Conservation (phyloP, 1,140 invertebrate genomes). For the Plectus sambesii region DNA sequence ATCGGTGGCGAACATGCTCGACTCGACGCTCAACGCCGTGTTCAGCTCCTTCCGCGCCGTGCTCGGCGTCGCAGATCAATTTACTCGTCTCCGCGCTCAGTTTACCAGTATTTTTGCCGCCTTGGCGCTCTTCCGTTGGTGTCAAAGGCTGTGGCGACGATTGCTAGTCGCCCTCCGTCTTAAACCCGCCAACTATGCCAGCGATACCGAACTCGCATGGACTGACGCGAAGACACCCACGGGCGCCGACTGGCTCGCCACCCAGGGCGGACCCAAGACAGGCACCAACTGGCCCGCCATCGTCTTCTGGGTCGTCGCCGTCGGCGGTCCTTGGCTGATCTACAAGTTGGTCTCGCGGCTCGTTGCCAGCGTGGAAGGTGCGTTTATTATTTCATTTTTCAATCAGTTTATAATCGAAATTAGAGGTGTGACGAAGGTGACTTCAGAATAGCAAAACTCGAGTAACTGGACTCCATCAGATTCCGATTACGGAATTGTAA, state of each 20-base stretch:
- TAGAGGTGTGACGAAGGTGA: too few species aligned
- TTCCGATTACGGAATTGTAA: too few species aligned
- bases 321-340: conserved; percentile 79
- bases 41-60: conserved; percentile 87
- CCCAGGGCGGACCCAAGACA: conserved; percentile 13
- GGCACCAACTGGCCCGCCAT: conserved; percentile 54
- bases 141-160: conserved; percentile 27
- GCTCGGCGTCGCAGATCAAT: conserved; percentile 83
- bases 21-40: conserved; percentile 85
- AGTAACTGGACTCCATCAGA: too few species aligned
- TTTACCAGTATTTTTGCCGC: conserved; percentile 60
- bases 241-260: background rate
- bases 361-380: too few species aligned
- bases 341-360: conserved; percentile 67
- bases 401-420: too few species aligned
- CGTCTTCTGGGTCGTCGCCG: conserved; percentile 70
- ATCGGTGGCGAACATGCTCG: conserved; percentile 90
- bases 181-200: conserved; percentile 36
- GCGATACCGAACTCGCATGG: conserved; percentile 29
- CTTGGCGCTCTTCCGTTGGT: conserved; percentile 25
- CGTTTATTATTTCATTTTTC: too few species aligned
- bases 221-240: conserved; percentile 15
- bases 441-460: too few species aligned
- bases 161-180: conserved; percentile 28
- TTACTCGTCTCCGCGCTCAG: conserved; percentile 66